Conservation (phyloP, 2,888 invertebrate genomes). For the Caradrina clavipalpis region DNA sequence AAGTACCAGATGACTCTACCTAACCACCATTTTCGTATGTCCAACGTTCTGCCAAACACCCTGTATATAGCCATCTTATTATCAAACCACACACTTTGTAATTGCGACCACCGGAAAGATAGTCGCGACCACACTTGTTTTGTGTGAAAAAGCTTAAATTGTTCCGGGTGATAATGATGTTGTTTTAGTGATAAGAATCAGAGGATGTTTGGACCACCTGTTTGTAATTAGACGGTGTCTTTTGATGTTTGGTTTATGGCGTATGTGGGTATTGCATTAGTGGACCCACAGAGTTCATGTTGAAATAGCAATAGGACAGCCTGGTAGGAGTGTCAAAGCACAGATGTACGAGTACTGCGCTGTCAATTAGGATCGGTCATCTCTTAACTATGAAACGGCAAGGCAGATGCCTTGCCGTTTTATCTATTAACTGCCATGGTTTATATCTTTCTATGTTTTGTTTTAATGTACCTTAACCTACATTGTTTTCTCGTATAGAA, state of each 20-base stretch:
- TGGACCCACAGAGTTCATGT: background rate
- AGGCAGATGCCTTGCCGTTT: too few relatives aligned
- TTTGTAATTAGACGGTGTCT: constrained; percentile 29
- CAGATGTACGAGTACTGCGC: too few relatives aligned
- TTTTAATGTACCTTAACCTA: too few relatives aligned
- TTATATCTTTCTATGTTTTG: too few relatives aligned
- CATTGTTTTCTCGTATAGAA: too few relatives aligned
- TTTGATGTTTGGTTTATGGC: constrained; percentile 26
- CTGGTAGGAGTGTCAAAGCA: background rate
- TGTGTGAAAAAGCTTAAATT: constrained; percentile 52
- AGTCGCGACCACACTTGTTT: constrained; percentile 46
- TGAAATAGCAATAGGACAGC: background rate
- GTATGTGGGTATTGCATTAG: background rate
- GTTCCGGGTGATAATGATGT: constrained; percentile 57
- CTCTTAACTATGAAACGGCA: too few relatives aligned
- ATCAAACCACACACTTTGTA: constrained; percentile 59
- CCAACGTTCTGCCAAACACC: too few relatives aligned
- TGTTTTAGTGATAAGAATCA: constrained; percentile 51
- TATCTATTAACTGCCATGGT: too few relatives aligned
- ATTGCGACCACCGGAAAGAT: constrained; percentile 63
- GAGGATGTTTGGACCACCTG: constrained; percentile 50
- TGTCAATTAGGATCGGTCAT: too few relatives aligned
- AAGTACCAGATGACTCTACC: too few relatives aligned
- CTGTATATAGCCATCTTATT: constrained; percentile 43
- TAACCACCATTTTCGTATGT: too few relatives aligned